Evolutionary conservation across 2,797 vertebrate species (phyloP), one percentile per base, ranked within the genome.

Genomic region (Valencia hispanica): DNA sequence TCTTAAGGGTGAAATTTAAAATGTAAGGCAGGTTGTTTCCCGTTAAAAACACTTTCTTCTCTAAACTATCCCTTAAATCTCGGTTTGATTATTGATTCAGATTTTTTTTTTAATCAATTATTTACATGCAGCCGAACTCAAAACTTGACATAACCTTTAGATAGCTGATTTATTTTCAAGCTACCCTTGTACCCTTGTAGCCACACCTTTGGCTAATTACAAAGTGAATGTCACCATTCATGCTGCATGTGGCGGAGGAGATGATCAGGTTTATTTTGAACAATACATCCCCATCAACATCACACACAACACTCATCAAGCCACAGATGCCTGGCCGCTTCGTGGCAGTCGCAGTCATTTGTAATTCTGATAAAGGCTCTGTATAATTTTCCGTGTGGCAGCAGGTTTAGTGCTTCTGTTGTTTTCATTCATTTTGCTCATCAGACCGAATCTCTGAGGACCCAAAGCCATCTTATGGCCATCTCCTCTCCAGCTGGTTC

Each of bases 401-500:
- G 81, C 82, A 80, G 84, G 83, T 85, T 80, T 74, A 73, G 41
- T 53, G 51, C 82, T 84, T 88, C 81, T 90, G 84, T 86, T 88
- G 87, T 91, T 91, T 87, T 90, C 80, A 86, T 90, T 85, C 65
- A 87, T 91, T 91, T 88, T 84, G 74, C 81, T 86, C 79, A 87
- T 88, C 84, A 77, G 75, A 68, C 81, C 51, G 70, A 87, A 81
- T 91, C 87, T 88, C 87, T 20, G 69, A 85, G 79, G 86, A 86
- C 75, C 74, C 78, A n/a, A 43, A 82, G 82, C 78, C 89, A 86
- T 91, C 87, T 85, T 82, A 79, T 43, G 79, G 80, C 79, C 80
- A 63, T 86, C 78, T 89, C 79, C 71, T 84, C 76, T 84, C 90
- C 88, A 92, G 90, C 88, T 91, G 90, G 91, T 88, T 88, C 91